phyloP scores from a whole-genome alignment of 1,140 invertebrate species.

The Cotesia glomerata region DNA sequence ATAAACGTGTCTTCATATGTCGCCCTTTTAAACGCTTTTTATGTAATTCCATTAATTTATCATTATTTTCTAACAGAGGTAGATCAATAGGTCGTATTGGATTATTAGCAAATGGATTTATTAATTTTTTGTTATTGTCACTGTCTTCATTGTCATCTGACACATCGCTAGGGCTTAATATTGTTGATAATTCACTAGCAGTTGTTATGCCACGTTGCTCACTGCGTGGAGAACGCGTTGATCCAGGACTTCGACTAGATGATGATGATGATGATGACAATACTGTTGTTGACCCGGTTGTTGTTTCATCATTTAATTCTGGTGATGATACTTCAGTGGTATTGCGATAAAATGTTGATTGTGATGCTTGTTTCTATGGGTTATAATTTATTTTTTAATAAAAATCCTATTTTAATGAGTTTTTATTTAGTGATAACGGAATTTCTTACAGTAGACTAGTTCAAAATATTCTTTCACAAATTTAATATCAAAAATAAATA shows the following conservation, averaged over 20 bases:
- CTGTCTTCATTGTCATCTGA: not conserved
- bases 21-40: slow-evolving; percentile 63
- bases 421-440: no score
- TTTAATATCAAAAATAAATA: no score
- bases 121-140: not conserved
- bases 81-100: slow-evolving; percentile 67
- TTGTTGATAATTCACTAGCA: not conserved
- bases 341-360: not conserved
- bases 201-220: no score
- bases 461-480: no score
- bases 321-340: not conserved
- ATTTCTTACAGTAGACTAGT: no score
- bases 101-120: not conserved
- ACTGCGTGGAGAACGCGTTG: not conserved
- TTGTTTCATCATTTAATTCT: slow-evolving; percentile 4
- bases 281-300: not conserved
- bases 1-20: slow-evolving; percentile 68
- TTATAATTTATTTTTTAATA: no score
- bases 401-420: no score
- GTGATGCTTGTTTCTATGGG: no score
- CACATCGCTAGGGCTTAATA: not conserved
- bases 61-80: slow-evolving; percentile 67
- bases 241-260: not conserved
- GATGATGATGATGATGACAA: not conserved
- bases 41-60: slow-evolving; percentile 68